Conservation (phyloP, 2,797 vertebrate genomes). For the Dipus sagitta region DNA sequence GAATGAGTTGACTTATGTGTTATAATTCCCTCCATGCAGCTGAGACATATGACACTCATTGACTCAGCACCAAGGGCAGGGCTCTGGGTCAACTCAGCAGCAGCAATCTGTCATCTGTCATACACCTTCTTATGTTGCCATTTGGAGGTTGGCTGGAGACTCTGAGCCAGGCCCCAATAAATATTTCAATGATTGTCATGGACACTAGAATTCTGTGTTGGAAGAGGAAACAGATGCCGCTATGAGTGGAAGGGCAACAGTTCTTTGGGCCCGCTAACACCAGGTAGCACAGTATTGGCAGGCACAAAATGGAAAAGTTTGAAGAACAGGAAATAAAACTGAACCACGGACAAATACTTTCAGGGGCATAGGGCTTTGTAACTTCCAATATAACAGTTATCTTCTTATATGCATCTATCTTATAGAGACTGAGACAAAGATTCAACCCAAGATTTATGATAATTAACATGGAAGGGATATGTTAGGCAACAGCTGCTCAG, state of each 20-base stretch:
- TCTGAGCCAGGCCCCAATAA: constrained; percentile 28
- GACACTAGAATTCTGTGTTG: constrained; percentile 24
- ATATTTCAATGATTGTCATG: constrained; percentile 40
- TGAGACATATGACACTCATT: constrained; percentile 45
- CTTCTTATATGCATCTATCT: not conserved
- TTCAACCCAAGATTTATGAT: not conserved
- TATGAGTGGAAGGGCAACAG: not conserved
- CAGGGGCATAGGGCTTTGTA: not conserved
- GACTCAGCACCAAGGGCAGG: constrained; percentile 25
- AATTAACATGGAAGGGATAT: not conserved
- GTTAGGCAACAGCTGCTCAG: not conserved
- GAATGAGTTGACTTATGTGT: not conserved
- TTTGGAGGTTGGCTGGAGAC: constrained; percentile 24
- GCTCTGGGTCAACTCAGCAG: constrained; percentile 35
- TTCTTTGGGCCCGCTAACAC: not conserved
- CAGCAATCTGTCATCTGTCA: constrained; percentile 66
- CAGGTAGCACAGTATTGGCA: not conserved
- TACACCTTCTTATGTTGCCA: constrained; percentile 52
- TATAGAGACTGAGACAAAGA: not conserved
- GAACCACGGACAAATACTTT: not conserved
- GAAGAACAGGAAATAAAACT: constrained; percentile 9
- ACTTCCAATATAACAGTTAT: not conserved
- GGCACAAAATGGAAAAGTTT: constrained; percentile 9
- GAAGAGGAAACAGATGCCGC: constrained; percentile 41
- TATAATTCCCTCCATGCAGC: constrained; percentile 1